Evolutionary conservation across 2,888 invertebrate species (phyloP), one percentile per base, ranked within the genome.

Genomic region (Ochropleura plecta): DNA sequence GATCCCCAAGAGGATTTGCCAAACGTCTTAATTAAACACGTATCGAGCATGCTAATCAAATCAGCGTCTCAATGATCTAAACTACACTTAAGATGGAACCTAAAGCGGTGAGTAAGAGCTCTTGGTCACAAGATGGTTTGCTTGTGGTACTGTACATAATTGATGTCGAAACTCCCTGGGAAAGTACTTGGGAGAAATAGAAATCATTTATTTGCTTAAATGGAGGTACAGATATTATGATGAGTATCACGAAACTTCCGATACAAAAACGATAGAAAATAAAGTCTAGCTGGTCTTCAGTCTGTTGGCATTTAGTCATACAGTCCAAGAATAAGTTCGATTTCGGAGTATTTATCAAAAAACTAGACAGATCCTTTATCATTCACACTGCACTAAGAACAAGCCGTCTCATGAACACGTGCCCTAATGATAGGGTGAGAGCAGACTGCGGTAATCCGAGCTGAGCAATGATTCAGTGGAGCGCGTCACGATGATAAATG

Each of bases 401-500:
- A 7, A 44, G 44, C 51, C 20, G 46, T 46, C 40, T 53, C 59
- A 40, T 51, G 46, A 12, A 73, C 18, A 51, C 59, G 46, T 60
- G 40, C 30, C 46, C 12, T 80, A 79, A 76, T 73, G 51, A 76
- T 62, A 73, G 53, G 48, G 42, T 73, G 76, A 80, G 48, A 53
- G 76, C 72, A 73, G 53, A 80, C 46, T 55, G 60, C n/a, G 16
- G 53, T 76, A 76, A 76, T 76, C 80, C 60, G 42, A 80, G 73
- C 73, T 62, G 42, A 76, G 73, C 66, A 63, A 78, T 82, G 79
- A 83, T 79, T 78, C 70, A 79, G 60, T 62, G n/a, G 51, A 66
- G 66, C 83, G 63, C 53, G 83, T 78, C 83, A 78, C 70, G 53
- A 78, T 79, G 78, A 79, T 70, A 49, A 67, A 83, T 64, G 78